phyloP scores from a whole-genome alignment of 2,888 invertebrate genomes.

The Steinernema carpocapsae region DNA sequence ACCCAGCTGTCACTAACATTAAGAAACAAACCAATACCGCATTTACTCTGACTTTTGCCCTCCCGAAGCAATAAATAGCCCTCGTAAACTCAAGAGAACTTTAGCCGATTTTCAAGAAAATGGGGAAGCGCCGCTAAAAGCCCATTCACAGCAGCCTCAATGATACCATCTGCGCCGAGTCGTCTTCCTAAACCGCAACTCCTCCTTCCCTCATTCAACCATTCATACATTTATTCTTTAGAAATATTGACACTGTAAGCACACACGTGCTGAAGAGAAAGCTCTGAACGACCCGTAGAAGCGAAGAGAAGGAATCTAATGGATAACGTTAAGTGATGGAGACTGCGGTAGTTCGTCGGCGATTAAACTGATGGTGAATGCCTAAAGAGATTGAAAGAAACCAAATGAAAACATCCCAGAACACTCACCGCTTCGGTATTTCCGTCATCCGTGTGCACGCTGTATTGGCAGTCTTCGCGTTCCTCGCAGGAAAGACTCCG shows the following conservation, averaged over 20 bases:
- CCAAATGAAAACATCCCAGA: not conserved
- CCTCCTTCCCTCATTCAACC: not conserved
- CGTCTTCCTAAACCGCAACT: not conserved
- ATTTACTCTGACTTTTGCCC: no score
- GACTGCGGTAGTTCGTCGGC: not conserved
- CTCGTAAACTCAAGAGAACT: not conserved
- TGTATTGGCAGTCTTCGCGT: not conserved
- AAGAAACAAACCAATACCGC: no score
- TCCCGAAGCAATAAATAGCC: not conserved
- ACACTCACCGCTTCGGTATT: conserved; percentile 27
- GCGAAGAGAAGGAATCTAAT: not conserved
- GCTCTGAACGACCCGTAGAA: conserved; percentile 22
- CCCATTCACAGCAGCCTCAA: not conserved
- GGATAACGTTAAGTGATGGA: not conserved
- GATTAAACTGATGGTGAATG: conserved; percentile 24
- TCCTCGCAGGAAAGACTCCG: conserved; percentile 28
- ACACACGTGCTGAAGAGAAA: not conserved
- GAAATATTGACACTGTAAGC: not conserved
- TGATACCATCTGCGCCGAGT: not conserved
- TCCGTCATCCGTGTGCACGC: conserved; percentile 19
- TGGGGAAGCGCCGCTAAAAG: not conserved
- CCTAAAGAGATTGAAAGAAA: conserved; percentile 4
- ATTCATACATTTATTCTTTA: conserved; percentile 5
- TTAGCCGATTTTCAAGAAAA: not conserved
- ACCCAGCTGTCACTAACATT: no score